Evolutionary conservation across 2,113 vertebrate genomes (phyloP).

Genomic region (Micronycteris hirsuta): DNA sequence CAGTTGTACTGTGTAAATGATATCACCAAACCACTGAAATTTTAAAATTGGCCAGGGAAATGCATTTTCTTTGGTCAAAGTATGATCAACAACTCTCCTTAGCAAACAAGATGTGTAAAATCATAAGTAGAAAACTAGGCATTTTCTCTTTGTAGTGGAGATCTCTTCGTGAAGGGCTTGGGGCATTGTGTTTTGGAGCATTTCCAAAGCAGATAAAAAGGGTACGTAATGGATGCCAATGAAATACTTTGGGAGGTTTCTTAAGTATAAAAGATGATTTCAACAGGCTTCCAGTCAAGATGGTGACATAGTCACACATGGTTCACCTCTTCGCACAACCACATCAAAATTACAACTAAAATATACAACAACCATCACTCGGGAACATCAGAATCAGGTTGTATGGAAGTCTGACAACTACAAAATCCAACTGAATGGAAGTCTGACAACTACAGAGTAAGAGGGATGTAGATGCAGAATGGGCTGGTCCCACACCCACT

Average conservation of each 20-base stretch:
- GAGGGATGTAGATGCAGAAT: too few species aligned
- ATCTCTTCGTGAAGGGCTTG: background rate
- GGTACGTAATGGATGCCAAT: background rate
- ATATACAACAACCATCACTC: too few species aligned
- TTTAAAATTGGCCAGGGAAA: background rate
- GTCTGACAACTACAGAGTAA: too few species aligned
- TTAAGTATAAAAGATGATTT: slow-evolving; percentile 13
- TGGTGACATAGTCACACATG: too few species aligned
- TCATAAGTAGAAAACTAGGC: background rate
- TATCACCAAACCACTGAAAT: background rate
- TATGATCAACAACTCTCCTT: slow-evolving; percentile 11
- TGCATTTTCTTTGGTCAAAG: background rate
- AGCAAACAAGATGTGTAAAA: background rate
- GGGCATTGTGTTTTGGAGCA: background rate
- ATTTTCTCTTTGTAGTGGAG: background rate
- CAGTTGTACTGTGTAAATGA: background rate
- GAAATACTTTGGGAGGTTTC: background rate
- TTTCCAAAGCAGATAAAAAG: background rate
- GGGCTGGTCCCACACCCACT: too few species aligned
- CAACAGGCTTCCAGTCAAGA: background rate
- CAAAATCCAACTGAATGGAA: too few species aligned
- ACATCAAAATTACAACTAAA: too few species aligned
- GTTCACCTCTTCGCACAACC: too few species aligned
- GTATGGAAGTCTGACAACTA: too few species aligned
- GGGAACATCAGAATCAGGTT: too few species aligned